Evolutionary conservation across 2,888 invertebrate genomes (phyloP).

Genomic region (Tenthredo amoena): DNA sequence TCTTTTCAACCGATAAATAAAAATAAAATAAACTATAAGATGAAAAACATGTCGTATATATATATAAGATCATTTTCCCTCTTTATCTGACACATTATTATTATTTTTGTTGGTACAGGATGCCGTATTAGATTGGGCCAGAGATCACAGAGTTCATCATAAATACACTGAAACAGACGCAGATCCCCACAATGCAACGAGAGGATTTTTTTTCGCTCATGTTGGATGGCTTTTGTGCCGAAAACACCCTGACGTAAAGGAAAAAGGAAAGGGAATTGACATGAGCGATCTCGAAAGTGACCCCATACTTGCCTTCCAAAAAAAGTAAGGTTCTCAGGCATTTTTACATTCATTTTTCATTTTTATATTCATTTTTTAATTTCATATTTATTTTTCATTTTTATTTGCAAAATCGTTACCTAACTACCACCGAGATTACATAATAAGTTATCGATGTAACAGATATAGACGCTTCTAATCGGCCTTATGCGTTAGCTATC

Average conservation of each 20-base stretch:
- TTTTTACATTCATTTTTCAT: neutral
- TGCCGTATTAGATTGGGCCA: slow-evolving; percentile 88
- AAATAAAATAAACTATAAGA: no score
- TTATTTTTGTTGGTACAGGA: slow-evolving; percentile 79
- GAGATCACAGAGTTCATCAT: slow-evolving; percentile 91
- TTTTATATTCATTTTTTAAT: neutral
- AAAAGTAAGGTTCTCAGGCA: slow-evolving; percentile 83
- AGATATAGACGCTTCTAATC: neutral
- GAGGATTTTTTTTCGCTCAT: slow-evolving; percentile 98
- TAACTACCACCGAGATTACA: neutral
- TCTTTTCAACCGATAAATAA: no score
- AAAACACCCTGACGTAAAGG: slow-evolving; percentile 94
- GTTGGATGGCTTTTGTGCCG: slow-evolving; percentile 95
- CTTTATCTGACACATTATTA: neutral
- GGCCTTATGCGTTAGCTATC: neutral
- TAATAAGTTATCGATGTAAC: neutral
- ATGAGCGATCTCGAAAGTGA: slow-evolving; percentile 91
- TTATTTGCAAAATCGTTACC: neutral
- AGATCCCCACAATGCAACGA: slow-evolving; percentile 94
- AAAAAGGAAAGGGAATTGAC: slow-evolving; percentile 92
- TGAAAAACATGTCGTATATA: neutral
- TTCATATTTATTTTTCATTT: neutral
- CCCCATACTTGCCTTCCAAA: slow-evolving; percentile 92
- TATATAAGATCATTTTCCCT: neutral
- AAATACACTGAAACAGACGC: slow-evolving; percentile 96